Base-by-base conservation (phyloP, 2,888 invertebrate species). In the Nemoura dubitans region DNA sequence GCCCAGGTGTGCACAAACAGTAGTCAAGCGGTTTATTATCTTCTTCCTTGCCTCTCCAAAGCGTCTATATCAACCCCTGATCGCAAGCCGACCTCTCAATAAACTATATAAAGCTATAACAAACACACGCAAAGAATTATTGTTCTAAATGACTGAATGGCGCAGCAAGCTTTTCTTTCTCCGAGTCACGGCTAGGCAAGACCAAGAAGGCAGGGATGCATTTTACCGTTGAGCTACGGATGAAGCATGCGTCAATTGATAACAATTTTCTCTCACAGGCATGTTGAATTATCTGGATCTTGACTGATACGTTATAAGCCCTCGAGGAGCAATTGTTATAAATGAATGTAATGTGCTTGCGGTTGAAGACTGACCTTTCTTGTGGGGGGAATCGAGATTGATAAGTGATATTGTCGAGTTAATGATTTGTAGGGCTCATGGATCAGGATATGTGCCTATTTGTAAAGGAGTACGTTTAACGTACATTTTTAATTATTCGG, bases 291-390 rank as follows among this genome's bases (percentile, higher is more conserved):
- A 59, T 59, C 59, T 59, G 21, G 21, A 59, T 59, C 83, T 83
- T 83, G 83, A 83, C 83, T 83, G 83, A 83, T 83, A 83, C 83
- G 83, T 83, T 83, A 83, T 21, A 59, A 1, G 16, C 21, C 21
- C 59, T 59, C 59, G 59, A 59, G 16, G 59, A 21, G 59, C 21
- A 59, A 59, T 59, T 59, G 59, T 59, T 59, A 59, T 7, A 59
- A 59, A 10, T 59, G 59, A 59, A 59, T 59, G 59, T 59, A 59
- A 59, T 59, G 21, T 59, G 59, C 59, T 21, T 59, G 59, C 59
- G 21, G 16, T 14, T 59, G 59, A 59, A 7, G 59, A 59, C 59
- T 21, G 59, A 59, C 6, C 59, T 59, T 10, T 2, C 59, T 59
- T 59, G 59, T 59, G 59, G 59, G 14, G 59, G 14, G 21, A 59